phyloP scores from a whole-genome alignment of 1,140 invertebrate genomes.

The Calliphora vicina region DNA sequence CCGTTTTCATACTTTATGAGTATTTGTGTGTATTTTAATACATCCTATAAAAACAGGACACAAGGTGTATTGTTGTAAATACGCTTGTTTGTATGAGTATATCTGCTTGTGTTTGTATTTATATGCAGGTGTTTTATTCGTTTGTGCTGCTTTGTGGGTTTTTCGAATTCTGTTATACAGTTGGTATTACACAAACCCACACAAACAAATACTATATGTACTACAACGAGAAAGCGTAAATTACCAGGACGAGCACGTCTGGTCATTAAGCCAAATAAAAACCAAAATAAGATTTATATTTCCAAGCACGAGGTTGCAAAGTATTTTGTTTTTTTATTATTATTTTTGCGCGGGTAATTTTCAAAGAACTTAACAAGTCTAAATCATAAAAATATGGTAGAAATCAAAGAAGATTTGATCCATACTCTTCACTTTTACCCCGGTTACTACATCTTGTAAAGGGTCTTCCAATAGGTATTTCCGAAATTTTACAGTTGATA shows the following conservation, averaged over 20 bases:
- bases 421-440: no score
- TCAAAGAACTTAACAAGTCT: no score
- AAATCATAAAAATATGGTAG: no score
- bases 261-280: slow-evolving; percentile 63
- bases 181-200: background rate
- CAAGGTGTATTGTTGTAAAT: background rate
- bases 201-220: background rate
- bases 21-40: background rate
- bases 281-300: slow-evolving; percentile 61
- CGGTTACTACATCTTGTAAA: no score
- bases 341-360: background rate
- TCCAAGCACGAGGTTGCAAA: background rate
- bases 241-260: slow-evolving; percentile 61
- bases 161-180: background rate
- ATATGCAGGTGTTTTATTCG: background rate
- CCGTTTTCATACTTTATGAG: background rate
- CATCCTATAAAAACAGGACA: background rate
- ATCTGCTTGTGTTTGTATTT: no score
- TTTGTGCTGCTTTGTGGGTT: background rate
- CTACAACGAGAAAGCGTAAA: slow-evolving; percentile 45
- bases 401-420: no score
- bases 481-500: no score
- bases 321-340: background rate
- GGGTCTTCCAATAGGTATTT: no score
- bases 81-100: no score